Base-by-base conservation (phyloP, 2,797 vertebrate genomes). In the Morus bassanus region DNA sequence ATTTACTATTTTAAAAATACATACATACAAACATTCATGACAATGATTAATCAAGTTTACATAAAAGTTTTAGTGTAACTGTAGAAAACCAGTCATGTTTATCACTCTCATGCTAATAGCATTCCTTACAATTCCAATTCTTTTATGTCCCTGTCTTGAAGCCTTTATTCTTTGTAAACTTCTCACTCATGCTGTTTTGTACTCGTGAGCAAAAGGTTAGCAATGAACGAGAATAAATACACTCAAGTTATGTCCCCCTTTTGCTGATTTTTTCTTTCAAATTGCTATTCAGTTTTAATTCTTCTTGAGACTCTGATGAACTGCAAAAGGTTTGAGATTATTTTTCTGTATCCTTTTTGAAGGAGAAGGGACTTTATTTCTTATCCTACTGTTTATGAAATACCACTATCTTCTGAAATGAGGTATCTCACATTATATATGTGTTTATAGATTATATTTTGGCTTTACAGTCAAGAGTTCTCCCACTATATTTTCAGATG, bases 41-140 rank as follows among this genome's bases (percentile, higher is more conserved):
- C 87, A 92, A 61, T 80, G 82, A 95, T 91, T 88, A 75, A 95
- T 88, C 39, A 70, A 57, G 88, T 95, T 95, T 95, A 94, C 28
- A 21, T 23, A 53, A 85, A 51, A 76, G 25, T 85, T 83, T 85
- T 80, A 48, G 48, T 48, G 37, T 76, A 76, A 61, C 35, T 80
- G 13, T n/a, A 88, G 33, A 87, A 79, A 68, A 95, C 75, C 43
- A 83, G 64, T 88, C 53, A 63, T 85, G 82, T 96, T 95, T 95
- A 91, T 74, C 72, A 89, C 31, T 74, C 48, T 89, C 0, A 0
- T 64, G 25, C 72, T 95, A 89, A 90, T 64, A 88, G 41, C 64
- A 91, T 95, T 95, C 65, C 56, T 67, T 57, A 64, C 25, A 85
- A 45, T 59, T 83, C 25, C 53, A 80, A 22, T n/a, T 79, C 56